Conservation (phyloP, 2,113 vertebrate genomes). For the Cavia aperea region DNA sequence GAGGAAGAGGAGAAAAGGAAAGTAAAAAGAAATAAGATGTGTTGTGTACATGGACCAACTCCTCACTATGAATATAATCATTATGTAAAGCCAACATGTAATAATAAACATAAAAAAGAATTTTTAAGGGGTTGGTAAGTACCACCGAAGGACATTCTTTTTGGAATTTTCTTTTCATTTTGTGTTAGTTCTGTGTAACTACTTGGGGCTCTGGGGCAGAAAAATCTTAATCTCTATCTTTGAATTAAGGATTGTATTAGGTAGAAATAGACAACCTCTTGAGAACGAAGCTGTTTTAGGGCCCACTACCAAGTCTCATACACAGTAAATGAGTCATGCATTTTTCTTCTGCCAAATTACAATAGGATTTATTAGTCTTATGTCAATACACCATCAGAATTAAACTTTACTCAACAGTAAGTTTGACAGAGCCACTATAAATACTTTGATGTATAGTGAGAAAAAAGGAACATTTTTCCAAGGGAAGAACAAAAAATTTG, state of each 20-base stretch:
- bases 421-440: neutral
- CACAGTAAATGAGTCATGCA: neutral
- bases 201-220: neutral
- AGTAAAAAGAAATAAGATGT: neutral
- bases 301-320: neutral
- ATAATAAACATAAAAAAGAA: neutral
- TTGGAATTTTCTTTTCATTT: neutral
- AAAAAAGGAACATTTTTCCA: neutral
- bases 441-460: neutral
- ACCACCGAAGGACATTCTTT: neutral
- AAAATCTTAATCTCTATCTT: neutral
- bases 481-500: neutral
- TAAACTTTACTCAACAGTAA: neutral
- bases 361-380: neutral
- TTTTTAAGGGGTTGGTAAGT: neutral
- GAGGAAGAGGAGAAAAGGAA: neutral
- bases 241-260: neutral
- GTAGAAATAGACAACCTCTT: neutral
- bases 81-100: neutral
- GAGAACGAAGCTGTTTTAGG: neutral
- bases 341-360: slow-evolving; percentile 15
- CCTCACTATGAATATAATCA: neutral
- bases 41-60: neutral
- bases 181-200: neutral
- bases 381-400: neutral